Base-by-base conservation (phyloP, 2,113 vertebrate genomes). In the Tapirus terrestris region DNA sequence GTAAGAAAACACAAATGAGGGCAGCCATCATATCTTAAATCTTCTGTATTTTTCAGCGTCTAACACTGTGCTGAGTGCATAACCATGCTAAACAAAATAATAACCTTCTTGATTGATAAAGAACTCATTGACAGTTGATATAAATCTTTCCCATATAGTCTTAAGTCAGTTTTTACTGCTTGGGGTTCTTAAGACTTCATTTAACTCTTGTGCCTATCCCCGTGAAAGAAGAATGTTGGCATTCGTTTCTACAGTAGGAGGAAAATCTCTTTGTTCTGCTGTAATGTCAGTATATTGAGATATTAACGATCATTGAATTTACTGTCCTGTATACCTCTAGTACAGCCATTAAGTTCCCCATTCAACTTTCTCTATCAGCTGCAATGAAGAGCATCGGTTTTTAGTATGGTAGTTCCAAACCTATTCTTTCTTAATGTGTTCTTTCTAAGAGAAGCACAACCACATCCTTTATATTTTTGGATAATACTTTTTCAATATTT, bases 401-500 rank as follows among this genome's bases (percentile, higher is more conserved):
- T 97, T 96, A 89, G 89, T 68, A 83, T 14, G 53, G 17, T 67
- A 61, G 33, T 87, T 95, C 70, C 86, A 89, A 93, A 61, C 17
- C 9, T 88, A 7, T 93, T 96, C 76, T 87, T 75, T 82, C 33
- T 91, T 80, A 86, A 56, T 80, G 31, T 84, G 36, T 67, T 67
- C 45, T 90, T 92, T 79, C 60, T 94, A 53, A 95, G 96, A 91
- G 65, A 63, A 53, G 84, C 39, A 56, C 80, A 75, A 4, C 29
- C 63, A 60, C 21, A 16, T 68, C 36, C 79, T 94, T 89, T 92
- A 85, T 95, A 88, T 33, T 95, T 97, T 96, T 76, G 82, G 87
- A 76, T 63, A 77, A 81, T 83, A 72, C 82, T 61, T 85, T 63
- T 89, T 31, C 85, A 87, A 89, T 96, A 83, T 89, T 96, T 97